A percentile compares a stretch with the other conserved stretches of the same genome.
Conservation (phyloP, 2,888 invertebrate species). For the Cosmorhoe ocellata region DNA sequence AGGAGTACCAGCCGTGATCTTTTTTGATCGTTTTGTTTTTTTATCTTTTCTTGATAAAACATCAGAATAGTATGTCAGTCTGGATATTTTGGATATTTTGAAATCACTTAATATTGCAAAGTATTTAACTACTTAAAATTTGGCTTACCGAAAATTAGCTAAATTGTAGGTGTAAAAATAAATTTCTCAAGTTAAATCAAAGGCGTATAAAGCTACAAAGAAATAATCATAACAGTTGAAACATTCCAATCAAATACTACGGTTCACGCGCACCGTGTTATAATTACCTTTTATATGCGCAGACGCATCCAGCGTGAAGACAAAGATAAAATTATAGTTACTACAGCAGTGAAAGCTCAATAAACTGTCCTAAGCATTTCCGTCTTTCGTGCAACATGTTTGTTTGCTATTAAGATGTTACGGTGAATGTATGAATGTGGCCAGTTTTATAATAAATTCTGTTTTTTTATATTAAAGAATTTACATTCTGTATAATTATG, state of each 20-base stretch:
- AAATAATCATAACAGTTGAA: conserved; percentile 15
- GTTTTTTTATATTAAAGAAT: too few relatives aligned
- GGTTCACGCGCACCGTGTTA: conserved; percentile 49
- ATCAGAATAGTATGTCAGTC: too few relatives aligned
- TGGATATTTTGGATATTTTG: too few relatives aligned
- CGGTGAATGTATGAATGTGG: conserved; percentile 24
- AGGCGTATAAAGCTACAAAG: conserved; percentile 7
- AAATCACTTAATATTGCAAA: too few relatives aligned
- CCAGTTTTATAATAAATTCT: too few relatives aligned
- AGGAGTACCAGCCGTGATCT: too few relatives aligned
- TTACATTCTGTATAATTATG: too few relatives aligned
- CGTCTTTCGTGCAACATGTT: conserved; percentile 24
- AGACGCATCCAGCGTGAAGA: conserved; percentile 58
- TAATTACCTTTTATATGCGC: conserved; percentile 68
- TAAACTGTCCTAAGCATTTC: conserved; percentile 42
- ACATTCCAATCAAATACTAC: conserved; percentile 33
- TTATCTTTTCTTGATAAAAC: too few relatives aligned
- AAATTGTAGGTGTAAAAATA: background rate
- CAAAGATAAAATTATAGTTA: conserved; percentile 5
- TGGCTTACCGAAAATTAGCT: too few relatives aligned
- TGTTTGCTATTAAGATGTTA: conserved; percentile 21
- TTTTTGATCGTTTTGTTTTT: too few relatives aligned
- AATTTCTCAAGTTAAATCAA: background rate
- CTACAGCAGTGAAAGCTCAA: conserved; percentile 55
- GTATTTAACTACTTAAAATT: too few relatives aligned